Evolutionary conservation across 2,888 invertebrate genomes (phyloP), one percentile per base, ranked within the genome.

Genomic region (Caenorhabditis parvicauda): DNA sequence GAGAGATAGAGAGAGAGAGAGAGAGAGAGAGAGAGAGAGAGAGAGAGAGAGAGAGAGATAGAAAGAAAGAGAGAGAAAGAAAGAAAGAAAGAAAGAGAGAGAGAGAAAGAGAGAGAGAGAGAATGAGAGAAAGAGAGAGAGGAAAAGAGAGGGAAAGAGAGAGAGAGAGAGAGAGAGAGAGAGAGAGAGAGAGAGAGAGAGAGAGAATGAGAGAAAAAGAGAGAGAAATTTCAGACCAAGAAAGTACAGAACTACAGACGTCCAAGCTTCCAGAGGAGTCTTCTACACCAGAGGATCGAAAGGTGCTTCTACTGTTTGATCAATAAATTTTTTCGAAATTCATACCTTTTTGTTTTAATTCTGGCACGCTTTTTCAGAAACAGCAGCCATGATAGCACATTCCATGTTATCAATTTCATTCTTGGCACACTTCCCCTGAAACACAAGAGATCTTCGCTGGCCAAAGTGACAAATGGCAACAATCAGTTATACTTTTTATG

Each of bases 241-340:
- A 27, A 52, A 35, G 22, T 45, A 41, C 53, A 28, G 39, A 41
- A 37, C 42, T n/a, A 45, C 56, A 47, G 51, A 50, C 41, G n/a
- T 19, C 47, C 38, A 46, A 46, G 56, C 56, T 42, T 7, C 21
- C 19, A 9, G 37, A 35, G 46, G 51, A 17, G 51, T 46, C 27
- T 1, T 1, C 45, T 37, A 17, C 5, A 51, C 56, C 50, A 51
- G 0, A 1, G 3, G 2, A 6, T 25, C 46, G 56, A 50, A 37
- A 43, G 17, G 5, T n/a, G 19, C 3, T n/a, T n/a, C n/a, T n/a
- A n/a, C n/a, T n/a, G n/a, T n/a, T n/a, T n/a, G n/a, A n/a, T n/a
- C n/a, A n/a, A n/a, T n/a, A n/a, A n/a, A n/a, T n/a, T n/a, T n/a
- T n/a, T n/a, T n/a, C n/a, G n/a, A n/a, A n/a, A n/a, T n/a, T n/a